A percentile compares a stretch with the other conserved stretches of the same genome.
Evolutionary conservation across 2,113 vertebrate genomes (phyloP).

Genomic region (Rhinogobius similis): DNA sequence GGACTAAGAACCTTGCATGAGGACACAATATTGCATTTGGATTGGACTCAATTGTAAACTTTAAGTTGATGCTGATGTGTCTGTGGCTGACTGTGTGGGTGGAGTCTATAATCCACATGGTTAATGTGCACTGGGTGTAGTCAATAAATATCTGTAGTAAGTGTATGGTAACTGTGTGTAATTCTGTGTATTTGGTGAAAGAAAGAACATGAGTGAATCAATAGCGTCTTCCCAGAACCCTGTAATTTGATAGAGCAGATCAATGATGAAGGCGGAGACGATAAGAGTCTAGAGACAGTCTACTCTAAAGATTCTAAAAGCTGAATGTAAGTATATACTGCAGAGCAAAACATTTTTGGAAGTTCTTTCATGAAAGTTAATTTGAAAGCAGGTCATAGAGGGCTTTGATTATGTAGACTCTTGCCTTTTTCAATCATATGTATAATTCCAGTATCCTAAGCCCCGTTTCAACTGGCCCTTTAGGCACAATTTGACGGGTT

Average conservation of each 20-base stretch:
- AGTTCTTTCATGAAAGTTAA: constrained; percentile 1
- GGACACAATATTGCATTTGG: background rate
- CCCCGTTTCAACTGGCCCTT: too few species aligned
- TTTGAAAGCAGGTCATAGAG: background rate
- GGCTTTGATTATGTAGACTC: constrained; percentile 15
- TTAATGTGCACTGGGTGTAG: constrained; percentile 21
- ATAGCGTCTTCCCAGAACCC: constrained; percentile 71
- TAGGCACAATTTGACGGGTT: too few species aligned
- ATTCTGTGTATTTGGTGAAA: constrained; percentile 31
- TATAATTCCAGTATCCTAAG: constrained; percentile 7
- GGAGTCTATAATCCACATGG: constrained; percentile 34
- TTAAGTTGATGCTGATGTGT: constrained; percentile 10
- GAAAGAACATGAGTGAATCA: constrained; percentile 63
- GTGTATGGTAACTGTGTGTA: constrained; percentile 21
- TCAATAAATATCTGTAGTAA: constrained; percentile 45
- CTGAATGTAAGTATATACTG: constrained; percentile 10
- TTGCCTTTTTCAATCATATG: constrained; percentile 6
- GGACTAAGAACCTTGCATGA: background rate
- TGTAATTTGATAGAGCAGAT: constrained; percentile 75
- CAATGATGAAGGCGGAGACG: constrained; percentile 57
- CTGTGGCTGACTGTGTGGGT: constrained; percentile 18
- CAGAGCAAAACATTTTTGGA: constrained; percentile 11
- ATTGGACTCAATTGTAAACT: background rate
- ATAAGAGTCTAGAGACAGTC: constrained; percentile 26
- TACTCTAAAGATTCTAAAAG: constrained; percentile 15